phyloP scores from a whole-genome alignment of 2,113 vertebrate species.

The Semicossyphus pulcher region DNA sequence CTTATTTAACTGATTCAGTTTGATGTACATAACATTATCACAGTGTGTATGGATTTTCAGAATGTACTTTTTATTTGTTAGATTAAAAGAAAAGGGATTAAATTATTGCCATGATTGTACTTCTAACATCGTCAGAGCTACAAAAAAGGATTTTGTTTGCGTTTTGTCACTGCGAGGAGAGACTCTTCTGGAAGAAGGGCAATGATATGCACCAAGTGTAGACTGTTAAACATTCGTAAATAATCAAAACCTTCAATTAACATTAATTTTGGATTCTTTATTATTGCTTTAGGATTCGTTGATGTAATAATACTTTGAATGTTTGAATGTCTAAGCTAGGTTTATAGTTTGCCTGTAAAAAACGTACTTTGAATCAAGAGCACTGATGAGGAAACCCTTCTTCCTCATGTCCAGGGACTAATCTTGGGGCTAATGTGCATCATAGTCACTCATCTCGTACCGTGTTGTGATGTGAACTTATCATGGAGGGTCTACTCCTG shows the following conservation, averaged over 20 bases:
- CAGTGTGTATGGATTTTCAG: conserved; percentile 31
- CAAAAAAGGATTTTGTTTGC: conserved; percentile 3
- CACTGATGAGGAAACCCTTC: conserved; percentile 14
- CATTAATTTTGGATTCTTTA: conserved; percentile 26
- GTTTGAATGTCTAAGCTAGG: conserved; percentile 26
- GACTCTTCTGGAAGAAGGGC: conserved; percentile 49
- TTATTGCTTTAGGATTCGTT: conserved; percentile 27
- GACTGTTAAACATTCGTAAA: conserved; percentile 72
- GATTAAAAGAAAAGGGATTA: neutral
- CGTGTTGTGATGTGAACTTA: conserved; percentile 67
- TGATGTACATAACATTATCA: conserved; percentile 18
- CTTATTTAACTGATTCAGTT: conserved; percentile 31
- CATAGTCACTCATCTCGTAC: conserved; percentile 47
- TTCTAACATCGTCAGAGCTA: neutral
- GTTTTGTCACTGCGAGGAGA: conserved; percentile 17
- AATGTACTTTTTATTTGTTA: conserved; percentile 17
- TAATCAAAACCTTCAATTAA: conserved; percentile 6
- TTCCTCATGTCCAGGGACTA: conserved; percentile 30
- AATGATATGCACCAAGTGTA: conserved; percentile 66
- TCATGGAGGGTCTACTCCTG: conserved; percentile 49
- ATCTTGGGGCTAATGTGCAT: conserved; percentile 16
- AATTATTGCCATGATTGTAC: neutral
- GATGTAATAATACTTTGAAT: conserved; percentile 32
- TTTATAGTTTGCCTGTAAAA: conserved; percentile 43
- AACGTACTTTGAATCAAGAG: conserved; percentile 27